Evolutionary conservation across 2,888 invertebrate species (phyloP).

Genomic region (Xestia ashworthii): DNA sequence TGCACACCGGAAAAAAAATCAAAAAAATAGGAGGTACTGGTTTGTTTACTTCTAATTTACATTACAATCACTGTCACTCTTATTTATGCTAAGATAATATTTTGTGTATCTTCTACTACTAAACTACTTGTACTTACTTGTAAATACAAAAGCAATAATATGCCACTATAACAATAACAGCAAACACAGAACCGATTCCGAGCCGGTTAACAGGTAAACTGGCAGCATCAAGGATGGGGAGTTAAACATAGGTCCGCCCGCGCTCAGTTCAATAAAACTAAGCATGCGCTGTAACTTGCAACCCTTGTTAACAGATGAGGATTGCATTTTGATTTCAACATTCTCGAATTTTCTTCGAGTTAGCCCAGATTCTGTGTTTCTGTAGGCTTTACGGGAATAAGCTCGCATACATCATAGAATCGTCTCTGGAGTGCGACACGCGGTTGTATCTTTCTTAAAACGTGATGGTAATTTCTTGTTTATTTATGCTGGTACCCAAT

Average conservation of each 20-base stretch:
- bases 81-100: background rate
- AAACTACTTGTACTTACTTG: background rate
- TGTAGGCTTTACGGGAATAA: background rate
- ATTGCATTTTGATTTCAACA: background rate
- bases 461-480: too few relatives aligned
- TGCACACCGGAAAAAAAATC: too few relatives aligned
- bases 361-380: background rate
- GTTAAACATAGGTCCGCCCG: background rate
- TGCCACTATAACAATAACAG: background rate
- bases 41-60: background rate
- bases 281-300: constrained; percentile 20
- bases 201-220: background rate
- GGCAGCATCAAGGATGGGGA: background rate
- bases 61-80: background rate
- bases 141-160: too few relatives aligned
- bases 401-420: background rate
- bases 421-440: background rate
- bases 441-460: too few relatives aligned
- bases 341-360: background rate
- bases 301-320: background rate
- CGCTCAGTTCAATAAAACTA: constrained; percentile 10
- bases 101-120: background rate
- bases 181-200: background rate
- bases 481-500: background rate
- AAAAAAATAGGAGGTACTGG: too few relatives aligned